Percentiles rank a stretch among this genome's conserved stretches.
phyloP scores from a whole-genome alignment of 1,140 invertebrate species.

The Bombus superbus region DNA sequence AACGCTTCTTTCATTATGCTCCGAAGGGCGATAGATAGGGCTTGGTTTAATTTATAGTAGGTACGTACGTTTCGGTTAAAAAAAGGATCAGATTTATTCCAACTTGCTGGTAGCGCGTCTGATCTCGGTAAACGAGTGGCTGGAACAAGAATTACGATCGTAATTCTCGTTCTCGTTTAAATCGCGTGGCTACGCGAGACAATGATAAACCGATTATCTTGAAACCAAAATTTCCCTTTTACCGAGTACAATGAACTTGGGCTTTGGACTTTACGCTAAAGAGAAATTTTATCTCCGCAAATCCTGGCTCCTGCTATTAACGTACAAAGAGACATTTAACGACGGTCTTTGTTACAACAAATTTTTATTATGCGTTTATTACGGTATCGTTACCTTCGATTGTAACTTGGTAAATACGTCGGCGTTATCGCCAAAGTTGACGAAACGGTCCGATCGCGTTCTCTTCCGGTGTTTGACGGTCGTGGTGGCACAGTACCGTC shows the following conservation, averaged over 20 bases:
- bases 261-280: accelerated
- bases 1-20: background rate
- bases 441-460: background rate
- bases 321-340: no score
- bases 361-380: no score
- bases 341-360: no score
- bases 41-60: background rate
- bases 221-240: background rate
- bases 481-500: background rate
- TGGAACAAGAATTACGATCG: background rate
- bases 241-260: accelerated
- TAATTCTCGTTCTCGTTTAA: no score
- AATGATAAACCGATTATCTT: background rate
- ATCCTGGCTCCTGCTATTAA: no score
- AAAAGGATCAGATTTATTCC: constrained; percentile 1
- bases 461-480: no score
- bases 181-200: background rate
- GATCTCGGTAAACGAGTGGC: background rate
- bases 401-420: no score
- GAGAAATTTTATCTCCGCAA: background rate
- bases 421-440: no score
- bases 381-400: no score
- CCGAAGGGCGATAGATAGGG: background rate
- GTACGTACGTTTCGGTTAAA: no score
- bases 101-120: background rate